Evolutionary conservation across 2,888 invertebrate species (phyloP), one percentile per base, ranked within the genome.

Genomic region (Amphipoea oculea): DNA sequence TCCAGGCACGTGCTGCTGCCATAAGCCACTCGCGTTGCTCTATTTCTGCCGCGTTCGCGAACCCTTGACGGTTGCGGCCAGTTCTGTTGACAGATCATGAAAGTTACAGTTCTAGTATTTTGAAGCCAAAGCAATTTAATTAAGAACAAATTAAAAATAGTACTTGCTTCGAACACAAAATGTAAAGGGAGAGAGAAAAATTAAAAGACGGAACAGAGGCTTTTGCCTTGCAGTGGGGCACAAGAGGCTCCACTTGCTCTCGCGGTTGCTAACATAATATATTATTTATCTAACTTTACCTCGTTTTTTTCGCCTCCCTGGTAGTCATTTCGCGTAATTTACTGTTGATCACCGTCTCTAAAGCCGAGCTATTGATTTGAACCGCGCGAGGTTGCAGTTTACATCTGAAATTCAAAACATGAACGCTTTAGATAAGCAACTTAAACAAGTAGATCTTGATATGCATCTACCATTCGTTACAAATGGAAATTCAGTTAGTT

Each of bases 1-100:
- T 97, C 98, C 98, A 98, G 66, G 98, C 98, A 73, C 98, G 96
- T 0, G 98, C 98, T 7, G 97, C 96, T 72, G 96, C 96, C 97
- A 97, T 90, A 91, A 95, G 90, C 93, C 92, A 94, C 79, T 94
- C 97, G 60, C 96, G 96, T 91, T 93, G 97, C 89, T 97, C 96
- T 71, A 93, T 81, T 79, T 96, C 95, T 0, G 94, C 93, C 1
- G 94, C 91, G 60, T 91, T 94, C 23, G 96, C 95, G 87, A 96
- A 97, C 66, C 96, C 97, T 89, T 96, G 96, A 12, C 97, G 96
- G 95, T 97, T 97, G 75, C 98, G 97, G 60, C 97, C 98, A 65
- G 97, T 97, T 92, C 98, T 98, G 91, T 29, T 60, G 65, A 89
- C 1, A 54, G 14, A 36, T 51, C 48, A 80, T 65, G 5, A 4